Percentiles rank a stretch among this genome's conserved stretches.
phyloP scores from a whole-genome alignment of 1,140 invertebrate genomes.

The Pentalonia nigronervosa region DNA sequence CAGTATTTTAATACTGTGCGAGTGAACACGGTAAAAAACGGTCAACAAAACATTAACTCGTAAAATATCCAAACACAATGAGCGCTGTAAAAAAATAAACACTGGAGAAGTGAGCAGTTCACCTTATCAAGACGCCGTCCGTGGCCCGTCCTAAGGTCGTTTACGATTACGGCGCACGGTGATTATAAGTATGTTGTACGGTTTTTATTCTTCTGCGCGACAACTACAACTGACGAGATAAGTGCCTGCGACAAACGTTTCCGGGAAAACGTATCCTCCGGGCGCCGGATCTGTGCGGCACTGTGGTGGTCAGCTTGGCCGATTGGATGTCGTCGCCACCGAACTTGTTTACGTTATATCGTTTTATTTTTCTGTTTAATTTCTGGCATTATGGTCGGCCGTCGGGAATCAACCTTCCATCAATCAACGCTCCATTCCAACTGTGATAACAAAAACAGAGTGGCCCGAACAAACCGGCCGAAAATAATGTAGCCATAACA shows the following conservation, averaged over 20 bases:
- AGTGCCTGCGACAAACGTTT: neutral
- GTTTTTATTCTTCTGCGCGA: neutral
- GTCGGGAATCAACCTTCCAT: too few relatives aligned
- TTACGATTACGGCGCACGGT: neutral
- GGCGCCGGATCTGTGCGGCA: neutral
- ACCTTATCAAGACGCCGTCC: neutral
- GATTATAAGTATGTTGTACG: neutral
- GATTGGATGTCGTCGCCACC: too few relatives aligned
- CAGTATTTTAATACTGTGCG: neutral
- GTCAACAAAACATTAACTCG: neutral
- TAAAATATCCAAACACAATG: neutral
- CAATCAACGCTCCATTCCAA: too few relatives aligned
- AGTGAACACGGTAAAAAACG: neutral
- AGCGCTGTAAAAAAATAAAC: neutral
- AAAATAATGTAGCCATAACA: too few relatives aligned
- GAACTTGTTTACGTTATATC: too few relatives aligned
- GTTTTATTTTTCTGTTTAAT: too few relatives aligned
- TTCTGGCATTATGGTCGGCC: too few relatives aligned
- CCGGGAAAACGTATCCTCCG: neutral
- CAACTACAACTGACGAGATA: neutral
- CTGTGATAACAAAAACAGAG: too few relatives aligned
- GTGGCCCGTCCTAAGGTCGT: neutral
- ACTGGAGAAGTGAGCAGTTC: neutral
- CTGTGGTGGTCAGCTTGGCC: neutral
- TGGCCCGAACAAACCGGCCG: too few relatives aligned